Percentiles rank a stretch among this genome's conserved stretches.
Conservation (phyloP, 1,140 invertebrate genomes). For the Bombus ignitus region DNA sequence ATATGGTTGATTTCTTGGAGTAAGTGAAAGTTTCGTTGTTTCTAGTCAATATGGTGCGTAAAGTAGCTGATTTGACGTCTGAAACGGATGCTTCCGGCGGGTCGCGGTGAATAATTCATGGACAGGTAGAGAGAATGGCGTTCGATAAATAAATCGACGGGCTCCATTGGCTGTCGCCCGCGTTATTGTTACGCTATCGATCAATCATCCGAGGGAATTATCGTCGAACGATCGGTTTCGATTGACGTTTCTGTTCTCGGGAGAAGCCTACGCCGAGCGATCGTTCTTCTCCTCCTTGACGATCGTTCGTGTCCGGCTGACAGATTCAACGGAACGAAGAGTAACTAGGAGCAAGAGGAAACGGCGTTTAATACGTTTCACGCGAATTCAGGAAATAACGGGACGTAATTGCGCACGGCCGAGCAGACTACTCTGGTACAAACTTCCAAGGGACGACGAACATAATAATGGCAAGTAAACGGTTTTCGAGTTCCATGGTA, state of each 20-base stretch:
- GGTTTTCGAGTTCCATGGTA: conserved; percentile 7
- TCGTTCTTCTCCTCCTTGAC: neutral
- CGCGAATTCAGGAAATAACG: conserved; percentile 2
- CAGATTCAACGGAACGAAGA: neutral
- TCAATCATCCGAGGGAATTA: conserved; percentile 26
- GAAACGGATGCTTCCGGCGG: conserved; percentile 25
- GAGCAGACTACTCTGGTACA: neutral
- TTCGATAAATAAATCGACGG: conserved; percentile 38
- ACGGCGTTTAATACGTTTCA: conserved; percentile 4
- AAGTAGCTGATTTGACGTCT: neutral
- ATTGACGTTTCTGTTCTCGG: neutral
- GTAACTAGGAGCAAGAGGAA: neutral
- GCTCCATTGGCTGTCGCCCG: conserved; percentile 14
- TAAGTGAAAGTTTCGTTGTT: neutral
- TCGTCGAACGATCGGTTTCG: neutral
- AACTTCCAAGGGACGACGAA: neutral
- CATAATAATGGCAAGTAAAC: conserved; percentile 24
- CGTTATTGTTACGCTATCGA: conserved; percentile 32
- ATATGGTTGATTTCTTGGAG: neutral
- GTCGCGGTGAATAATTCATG: conserved; percentile 39
- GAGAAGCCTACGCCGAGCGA: neutral
- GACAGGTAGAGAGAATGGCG: neutral
- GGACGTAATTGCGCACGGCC: conserved; percentile 14
- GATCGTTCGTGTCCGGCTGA: neutral
- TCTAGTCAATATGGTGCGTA: neutral